Evolutionary conservation across 2,797 vertebrate species (phyloP), one percentile per base, ranked within the genome.

Genomic region (Agapornis canus): DNA sequence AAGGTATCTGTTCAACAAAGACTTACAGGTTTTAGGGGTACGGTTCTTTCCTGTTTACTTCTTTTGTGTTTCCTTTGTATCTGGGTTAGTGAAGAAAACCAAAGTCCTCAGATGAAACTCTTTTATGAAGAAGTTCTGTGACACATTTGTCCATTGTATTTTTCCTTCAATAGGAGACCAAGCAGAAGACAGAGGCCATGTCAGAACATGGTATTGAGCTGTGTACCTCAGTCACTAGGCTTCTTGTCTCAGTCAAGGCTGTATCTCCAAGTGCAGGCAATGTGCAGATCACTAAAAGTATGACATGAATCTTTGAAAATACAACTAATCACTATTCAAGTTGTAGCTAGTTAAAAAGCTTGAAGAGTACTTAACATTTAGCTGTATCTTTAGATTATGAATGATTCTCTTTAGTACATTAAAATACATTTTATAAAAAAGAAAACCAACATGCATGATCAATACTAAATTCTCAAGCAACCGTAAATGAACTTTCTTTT

Each of bases 311-410:
- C 59, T 72, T 61, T 90, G 63, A 89, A 89, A 92, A 81, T 45
- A 65, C 17, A 66, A 14, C 40, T 68, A 51, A 51, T 42, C 72
- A 77, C 31, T 89, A 93, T 82, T 73, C 21, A 75, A 82, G 48
- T 92, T 95, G 85, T 94, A 95, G 73, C 90, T 94, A 92, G 93
- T 90, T 94, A 87, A 94, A 91, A 97, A 92, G 32, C 82, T 94
- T 92, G 63, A 93, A 86, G 61, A 73, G 20, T 83, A 70, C 39
- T 59, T 97, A 56, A 85, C 86, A 94, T 19, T 90, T 83, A 94
- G 56, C 12, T 81, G 47, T 68, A 87, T 91, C 80, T 92, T 93
- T 47, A 91, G 56, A 95, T 70, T 75, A 94, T 64, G 91, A 89
- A 96, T 96, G n/a, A 93, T 76, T 90, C 71, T 89, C 86, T 90